Base-by-base conservation (phyloP, 1,140 invertebrate species). In the Polypedilum vanderplanki region DNA sequence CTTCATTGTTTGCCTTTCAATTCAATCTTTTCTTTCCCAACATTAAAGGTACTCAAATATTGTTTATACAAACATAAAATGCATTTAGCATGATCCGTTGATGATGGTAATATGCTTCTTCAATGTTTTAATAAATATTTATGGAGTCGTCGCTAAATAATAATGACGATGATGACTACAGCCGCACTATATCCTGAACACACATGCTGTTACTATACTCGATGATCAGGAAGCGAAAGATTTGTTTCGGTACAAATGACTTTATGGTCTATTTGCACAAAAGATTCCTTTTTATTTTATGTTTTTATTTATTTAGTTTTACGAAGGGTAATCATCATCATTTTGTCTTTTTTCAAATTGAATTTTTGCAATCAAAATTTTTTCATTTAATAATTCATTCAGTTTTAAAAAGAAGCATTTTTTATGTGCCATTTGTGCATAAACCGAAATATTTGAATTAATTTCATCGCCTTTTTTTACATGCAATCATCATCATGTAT, bases 71-170 rank as follows among this genome's bases (percentile, higher is more conserved):
- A 57, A 57, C 46, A 57, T 57, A 57, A 57, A 57, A 57, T 57
- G 46, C 46, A 57, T 57, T 57, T 57, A 57, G 46, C 46, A 57
- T 57, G 46, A 57, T 57, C 46, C 46, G 46, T 57, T 57, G 46
- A 57, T 57, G 46, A 57, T 57, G 46, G 46, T 57, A 57, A 57
- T 57, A 57, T 57, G n/a, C 12, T 57, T 12, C 46, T 57, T 57
- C 10, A 57, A 57, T 57, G 46, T 57, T n/a, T 57, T 12, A 57
- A 15, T 22, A 70, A 70, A 70, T 70, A 70, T 70, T 70, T 70
- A 70, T 70, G 65, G 65, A 70, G 65, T 70, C 65, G 65, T 70
- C 18, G 65, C 65, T 20, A 70, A 22, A 70, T 7, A 33, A 57
- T 57, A 57, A n/a, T 57, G 15, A 57, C n/a, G 46, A 57, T 57